These are phyloP conservation scores for Crotalus helleri DNA, from an alignment of 2,113 vertebrate species.

Conservation along the genomic window DNA sequence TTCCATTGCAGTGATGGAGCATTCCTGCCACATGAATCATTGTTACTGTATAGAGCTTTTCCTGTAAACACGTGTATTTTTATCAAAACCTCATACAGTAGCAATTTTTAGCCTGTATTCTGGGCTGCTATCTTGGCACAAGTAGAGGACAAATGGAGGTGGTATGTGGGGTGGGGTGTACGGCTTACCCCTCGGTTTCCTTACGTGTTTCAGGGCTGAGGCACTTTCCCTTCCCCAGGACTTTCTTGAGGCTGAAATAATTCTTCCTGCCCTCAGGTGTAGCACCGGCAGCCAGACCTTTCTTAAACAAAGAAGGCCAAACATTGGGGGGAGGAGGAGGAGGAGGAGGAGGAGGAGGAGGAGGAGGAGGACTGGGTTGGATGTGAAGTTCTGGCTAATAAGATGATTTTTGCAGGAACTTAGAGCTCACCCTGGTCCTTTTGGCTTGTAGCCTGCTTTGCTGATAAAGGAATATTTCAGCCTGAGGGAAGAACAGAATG, in stretches of 20 bases:
- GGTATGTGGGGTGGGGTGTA: not conserved
- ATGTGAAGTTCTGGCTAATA: not conserved
- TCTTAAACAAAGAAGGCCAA: not conserved
- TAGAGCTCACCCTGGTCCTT: not conserved
- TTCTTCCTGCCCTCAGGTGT: conserved; percentile 34
- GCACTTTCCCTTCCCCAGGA: conserved; percentile 11
- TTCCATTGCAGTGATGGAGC: conserved; percentile 61
- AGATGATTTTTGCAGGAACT: not conserved
- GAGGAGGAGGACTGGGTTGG: not conserved
- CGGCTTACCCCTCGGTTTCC: not conserved
- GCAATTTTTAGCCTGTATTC: not conserved
- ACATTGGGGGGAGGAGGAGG: not conserved
- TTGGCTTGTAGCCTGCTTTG: not conserved
- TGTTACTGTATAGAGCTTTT: conserved; percentile 52
- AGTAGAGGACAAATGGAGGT: not conserved
- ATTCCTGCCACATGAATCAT: conserved; percentile 65
- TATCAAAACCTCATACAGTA: conserved; percentile 26
- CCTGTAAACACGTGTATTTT: conserved; percentile 15
- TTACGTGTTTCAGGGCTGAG: conserved; percentile 26
- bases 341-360: not conserved
- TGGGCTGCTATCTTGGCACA: not conserved
- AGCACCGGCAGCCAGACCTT: conserved; percentile 2
- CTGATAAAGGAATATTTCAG: not conserved
- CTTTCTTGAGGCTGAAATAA: conserved; percentile 37
- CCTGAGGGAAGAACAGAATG: not conserved